Conservation (phyloP, 2,888 invertebrate species). For the Tenthredo distinguenda region DNA sequence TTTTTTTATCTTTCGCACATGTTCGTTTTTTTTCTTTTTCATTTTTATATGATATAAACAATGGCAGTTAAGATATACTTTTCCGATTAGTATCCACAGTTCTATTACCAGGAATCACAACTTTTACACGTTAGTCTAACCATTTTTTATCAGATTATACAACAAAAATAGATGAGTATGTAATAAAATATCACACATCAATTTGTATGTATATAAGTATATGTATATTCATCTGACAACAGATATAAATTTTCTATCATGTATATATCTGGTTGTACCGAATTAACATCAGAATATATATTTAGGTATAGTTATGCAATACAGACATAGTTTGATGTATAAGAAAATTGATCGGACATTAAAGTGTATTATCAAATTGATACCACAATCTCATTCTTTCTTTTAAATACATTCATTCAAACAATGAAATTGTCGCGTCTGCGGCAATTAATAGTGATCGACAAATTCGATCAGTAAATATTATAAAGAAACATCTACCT, state of each 20-base stretch:
- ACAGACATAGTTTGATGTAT: conserved; percentile 1
- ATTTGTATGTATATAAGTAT: neutral
- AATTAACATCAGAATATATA: conserved; percentile 1
- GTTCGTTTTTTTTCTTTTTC: neutral
- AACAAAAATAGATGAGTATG: neutral
- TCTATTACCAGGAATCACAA: neutral
- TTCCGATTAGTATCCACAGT: neutral
- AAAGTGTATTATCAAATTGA: conserved; percentile 9
- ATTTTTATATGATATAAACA: neutral
- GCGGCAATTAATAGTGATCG: neutral
- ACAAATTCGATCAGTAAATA: neutral
- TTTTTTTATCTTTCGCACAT: neutral
- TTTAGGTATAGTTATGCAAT: neutral
- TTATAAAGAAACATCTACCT: neutral
- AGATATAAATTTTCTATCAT: conserved; percentile 13
- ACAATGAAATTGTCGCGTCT: neutral
- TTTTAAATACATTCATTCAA: neutral
- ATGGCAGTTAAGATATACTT: conserved; percentile 6
- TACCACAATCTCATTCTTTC: neutral
- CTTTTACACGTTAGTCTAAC: neutral
- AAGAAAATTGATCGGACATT: neutral
- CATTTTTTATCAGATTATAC: neutral
- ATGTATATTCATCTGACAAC: conserved; percentile 17
- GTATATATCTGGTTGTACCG: neutral
- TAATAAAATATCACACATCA: conserved; percentile 14